Evolutionary conservation across 2,888 invertebrate species (phyloP).

Genomic region (Euphydryas editha): DNA sequence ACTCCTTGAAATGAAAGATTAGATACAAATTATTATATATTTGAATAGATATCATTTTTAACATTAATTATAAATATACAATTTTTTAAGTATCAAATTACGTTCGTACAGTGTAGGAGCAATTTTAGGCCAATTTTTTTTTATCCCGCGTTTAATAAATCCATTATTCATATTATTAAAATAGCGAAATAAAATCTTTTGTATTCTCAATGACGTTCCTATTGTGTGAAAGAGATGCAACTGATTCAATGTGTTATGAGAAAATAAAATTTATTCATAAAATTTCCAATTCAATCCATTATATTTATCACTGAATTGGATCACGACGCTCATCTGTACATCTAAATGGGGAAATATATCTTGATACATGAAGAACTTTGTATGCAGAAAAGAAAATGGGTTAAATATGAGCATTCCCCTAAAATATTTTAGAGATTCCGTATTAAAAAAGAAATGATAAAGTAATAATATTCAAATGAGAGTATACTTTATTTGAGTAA

Average conservation of each 20-base stretch:
- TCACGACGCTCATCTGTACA: constrained; percentile 8
- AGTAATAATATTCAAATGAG: too few relatives aligned
- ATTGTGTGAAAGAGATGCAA: not conserved
- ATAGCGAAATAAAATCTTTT: not conserved
- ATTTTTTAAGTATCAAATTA: too few relatives aligned
- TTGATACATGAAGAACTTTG: constrained; percentile 8
- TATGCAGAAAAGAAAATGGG: not conserved
- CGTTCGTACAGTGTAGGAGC: too few relatives aligned
- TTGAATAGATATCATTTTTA: too few relatives aligned
- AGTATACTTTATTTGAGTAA: too few relatives aligned
- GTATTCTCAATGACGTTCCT: not conserved
- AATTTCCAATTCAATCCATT: not conserved
- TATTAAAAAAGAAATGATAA: not conserved
- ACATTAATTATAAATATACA: too few relatives aligned
- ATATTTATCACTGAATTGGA: constrained; percentile 10
- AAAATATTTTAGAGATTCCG: not conserved
- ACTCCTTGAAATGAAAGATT: too few relatives aligned
- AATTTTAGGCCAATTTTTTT: too few relatives aligned
- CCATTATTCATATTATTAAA: not conserved
- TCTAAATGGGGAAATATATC: constrained; percentile 9
- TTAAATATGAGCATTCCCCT: not conserved
- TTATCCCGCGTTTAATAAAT: too few relatives aligned
- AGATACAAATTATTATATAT: too few relatives aligned
- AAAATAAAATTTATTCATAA: constrained; percentile 6
- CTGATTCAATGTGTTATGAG: not conserved